Percentiles rank a stretch among this genome's conserved stretches.
phyloP scores from a whole-genome alignment of 2,113 vertebrate genomes.

The Notarius lentiginosus region DNA sequence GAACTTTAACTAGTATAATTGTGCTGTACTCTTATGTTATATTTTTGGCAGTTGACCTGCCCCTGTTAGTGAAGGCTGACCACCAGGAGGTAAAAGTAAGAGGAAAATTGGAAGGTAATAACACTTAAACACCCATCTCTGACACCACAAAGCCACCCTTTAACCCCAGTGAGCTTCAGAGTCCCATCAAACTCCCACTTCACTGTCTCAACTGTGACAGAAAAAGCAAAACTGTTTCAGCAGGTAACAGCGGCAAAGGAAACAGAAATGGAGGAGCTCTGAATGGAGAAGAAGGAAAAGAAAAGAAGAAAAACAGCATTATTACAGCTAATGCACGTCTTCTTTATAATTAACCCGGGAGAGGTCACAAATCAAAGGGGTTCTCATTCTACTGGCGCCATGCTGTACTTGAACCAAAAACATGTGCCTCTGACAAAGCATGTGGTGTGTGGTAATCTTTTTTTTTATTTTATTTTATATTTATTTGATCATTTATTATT shows the following conservation, averaged over 20 bases:
- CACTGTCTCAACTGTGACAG: neutral
- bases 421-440: conserved; percentile 23
- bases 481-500: conserved; percentile 41
- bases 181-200: conserved; percentile 3
- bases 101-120: conserved; percentile 40
- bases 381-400: conserved; percentile 46
- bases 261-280: conserved; percentile 12
- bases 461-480: neutral
- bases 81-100: conserved; percentile 49
- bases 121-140: conserved; percentile 33
- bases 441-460: conserved; percentile 16
- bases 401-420: conserved; percentile 37
- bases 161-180: neutral
- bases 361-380: conserved; percentile 56
- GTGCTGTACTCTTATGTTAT: neutral
- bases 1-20: neutral
- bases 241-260: conserved; percentile 11
- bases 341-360: conserved; percentile 58
- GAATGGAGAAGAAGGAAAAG: conserved; percentile 15
- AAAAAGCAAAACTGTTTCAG: neutral
- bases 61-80: conserved; percentile 33
- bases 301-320: conserved; percentile 45
- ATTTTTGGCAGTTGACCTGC: neutral
- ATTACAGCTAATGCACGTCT: conserved; percentile 50
- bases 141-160: conserved; percentile 17